Evolutionary conservation across 2,888 invertebrate species (phyloP).

Genomic region (Erannis defoliaria): DNA sequence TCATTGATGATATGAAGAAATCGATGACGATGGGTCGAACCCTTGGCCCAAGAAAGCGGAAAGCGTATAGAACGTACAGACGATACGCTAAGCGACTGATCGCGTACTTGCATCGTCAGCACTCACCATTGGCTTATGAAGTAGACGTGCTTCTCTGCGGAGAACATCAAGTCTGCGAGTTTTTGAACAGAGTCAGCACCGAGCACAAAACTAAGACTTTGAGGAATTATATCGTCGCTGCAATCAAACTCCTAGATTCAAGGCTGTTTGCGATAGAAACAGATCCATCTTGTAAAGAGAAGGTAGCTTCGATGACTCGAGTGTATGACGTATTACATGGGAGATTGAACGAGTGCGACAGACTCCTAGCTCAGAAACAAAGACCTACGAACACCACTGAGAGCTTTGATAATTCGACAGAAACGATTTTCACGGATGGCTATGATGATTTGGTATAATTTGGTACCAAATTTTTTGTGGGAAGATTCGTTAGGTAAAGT

Average conservation of each 20-base stretch:
- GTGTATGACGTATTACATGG: slow-evolving; percentile 81
- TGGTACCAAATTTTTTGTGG: neutral
- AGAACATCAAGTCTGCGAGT: slow-evolving; percentile 80
- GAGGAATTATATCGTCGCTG: slow-evolving; percentile 82
- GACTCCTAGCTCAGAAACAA: slow-evolving; percentile 74
- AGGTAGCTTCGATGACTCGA: slow-evolving; percentile 81
- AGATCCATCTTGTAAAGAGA: slow-evolving; percentile 82
- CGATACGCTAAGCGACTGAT: slow-evolving; percentile 82
- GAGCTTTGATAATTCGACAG: slow-evolving; percentile 69
- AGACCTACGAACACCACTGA: slow-evolving; percentile 58
- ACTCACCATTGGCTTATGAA: slow-evolving; percentile 82
- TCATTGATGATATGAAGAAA: slow-evolving; percentile 85
- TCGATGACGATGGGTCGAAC: slow-evolving; percentile 84
- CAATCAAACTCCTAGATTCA: slow-evolving; percentile 81
- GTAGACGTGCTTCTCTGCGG: slow-evolving; percentile 82
- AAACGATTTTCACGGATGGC: slow-evolving; percentile 71
- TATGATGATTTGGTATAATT: slow-evolving; percentile 72
- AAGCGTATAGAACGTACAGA: slow-evolving; percentile 81
- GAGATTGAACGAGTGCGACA: slow-evolving; percentile 76
- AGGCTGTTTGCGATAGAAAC: slow-evolving; percentile 82
- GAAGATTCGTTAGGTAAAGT: neutral
- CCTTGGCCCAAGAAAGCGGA: slow-evolving; percentile 77
- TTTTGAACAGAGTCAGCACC: slow-evolving; percentile 77
- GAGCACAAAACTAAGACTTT: slow-evolving; percentile 83
- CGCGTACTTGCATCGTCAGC: slow-evolving; percentile 79